These are phyloP conservation scores for Rhombomys opimus DNA, from an alignment of 2,113 vertebrate species.

Conservation along the genomic window DNA sequence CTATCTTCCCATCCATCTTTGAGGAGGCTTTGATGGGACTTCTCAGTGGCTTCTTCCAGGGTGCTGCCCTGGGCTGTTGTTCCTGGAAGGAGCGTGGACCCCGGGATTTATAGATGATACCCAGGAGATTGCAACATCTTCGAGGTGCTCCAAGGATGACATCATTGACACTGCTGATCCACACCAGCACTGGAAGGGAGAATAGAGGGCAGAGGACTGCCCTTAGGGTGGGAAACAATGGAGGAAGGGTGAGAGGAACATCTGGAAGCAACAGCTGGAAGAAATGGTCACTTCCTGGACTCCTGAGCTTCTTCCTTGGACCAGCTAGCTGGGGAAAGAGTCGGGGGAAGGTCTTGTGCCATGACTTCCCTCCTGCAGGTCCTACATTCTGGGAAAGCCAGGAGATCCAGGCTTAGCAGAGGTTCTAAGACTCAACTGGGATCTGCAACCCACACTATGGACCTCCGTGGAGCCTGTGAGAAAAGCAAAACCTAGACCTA, in stretches of 20 bases:
- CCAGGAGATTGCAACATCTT: fast-evolving
- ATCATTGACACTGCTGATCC: fast-evolving
- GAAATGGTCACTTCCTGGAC: neutral
- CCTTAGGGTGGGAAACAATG: neutral
- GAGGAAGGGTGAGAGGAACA: fast-evolving
- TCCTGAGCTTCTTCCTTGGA: neutral
- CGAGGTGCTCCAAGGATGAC: fast-evolving
- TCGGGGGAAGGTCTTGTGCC: fast-evolving
- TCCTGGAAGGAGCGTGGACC: fast-evolving
- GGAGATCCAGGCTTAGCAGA: neutral
- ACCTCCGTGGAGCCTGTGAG: neutral
- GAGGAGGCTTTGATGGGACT: neutral
- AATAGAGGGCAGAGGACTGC: fast-evolving
- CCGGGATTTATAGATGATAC: neutral
- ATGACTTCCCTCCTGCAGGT: fast-evolving
- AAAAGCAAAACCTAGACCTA: neutral
- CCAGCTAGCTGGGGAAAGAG: neutral
- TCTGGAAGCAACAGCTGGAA: neutral
- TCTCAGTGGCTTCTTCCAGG: fast-evolving
- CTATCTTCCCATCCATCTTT: fast-evolving
- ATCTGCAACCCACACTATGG: neutral
- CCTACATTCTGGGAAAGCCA: neutral
- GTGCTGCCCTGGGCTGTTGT: fast-evolving
- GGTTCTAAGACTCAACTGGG: neutral
- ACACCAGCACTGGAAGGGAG: fast-evolving